These are phyloP conservation scores for Borostomias antarcticus DNA, from an alignment of 2,797 vertebrate species.

Conservation along the genomic window DNA sequence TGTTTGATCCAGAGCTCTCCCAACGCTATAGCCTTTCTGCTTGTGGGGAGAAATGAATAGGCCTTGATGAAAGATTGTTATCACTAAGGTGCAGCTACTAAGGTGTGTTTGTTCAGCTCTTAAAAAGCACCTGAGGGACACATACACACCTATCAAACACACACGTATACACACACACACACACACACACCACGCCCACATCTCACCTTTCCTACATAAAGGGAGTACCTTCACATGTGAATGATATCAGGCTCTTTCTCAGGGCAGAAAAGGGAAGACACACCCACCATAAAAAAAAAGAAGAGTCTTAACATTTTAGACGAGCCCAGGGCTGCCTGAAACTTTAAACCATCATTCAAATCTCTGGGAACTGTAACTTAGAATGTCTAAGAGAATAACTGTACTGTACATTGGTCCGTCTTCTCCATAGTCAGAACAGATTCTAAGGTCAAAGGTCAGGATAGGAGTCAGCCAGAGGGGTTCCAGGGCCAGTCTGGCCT, in stretches of 20 bases:
- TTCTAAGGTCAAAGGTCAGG: constrained; percentile 22
- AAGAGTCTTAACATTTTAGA: not conserved
- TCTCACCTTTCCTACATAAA: not conserved
- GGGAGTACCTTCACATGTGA: constrained; percentile 9
- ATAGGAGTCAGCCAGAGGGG: constrained; percentile 11
- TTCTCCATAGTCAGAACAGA: not conserved
- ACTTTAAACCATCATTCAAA: not conserved
- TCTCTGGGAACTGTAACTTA: not conserved
- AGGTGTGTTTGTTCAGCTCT: constrained; percentile 61
- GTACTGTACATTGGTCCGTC: not conserved
- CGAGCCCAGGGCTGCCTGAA: not conserved
- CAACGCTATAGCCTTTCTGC: constrained; percentile 31
- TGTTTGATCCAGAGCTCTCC: constrained; percentile 50
- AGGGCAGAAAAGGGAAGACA: not conserved
- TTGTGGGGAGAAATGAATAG: constrained; percentile 18
- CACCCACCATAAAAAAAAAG: not conserved
- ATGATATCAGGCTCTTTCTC: constrained; percentile 20
- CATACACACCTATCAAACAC: constrained; percentile 28
- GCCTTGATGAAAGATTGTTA: constrained; percentile 53
- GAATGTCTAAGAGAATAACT: not conserved
- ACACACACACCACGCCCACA: constrained; percentile 9
- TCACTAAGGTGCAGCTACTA: constrained; percentile 42
- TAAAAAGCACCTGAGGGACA: constrained; percentile 39
- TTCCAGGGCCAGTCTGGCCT: not conserved
- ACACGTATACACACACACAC: constrained; percentile 6